Percentiles rank a stretch among this genome's conserved stretches.
Conservation (phyloP, 2,113 vertebrate genomes). For the Tragelaphus scriptus region DNA sequence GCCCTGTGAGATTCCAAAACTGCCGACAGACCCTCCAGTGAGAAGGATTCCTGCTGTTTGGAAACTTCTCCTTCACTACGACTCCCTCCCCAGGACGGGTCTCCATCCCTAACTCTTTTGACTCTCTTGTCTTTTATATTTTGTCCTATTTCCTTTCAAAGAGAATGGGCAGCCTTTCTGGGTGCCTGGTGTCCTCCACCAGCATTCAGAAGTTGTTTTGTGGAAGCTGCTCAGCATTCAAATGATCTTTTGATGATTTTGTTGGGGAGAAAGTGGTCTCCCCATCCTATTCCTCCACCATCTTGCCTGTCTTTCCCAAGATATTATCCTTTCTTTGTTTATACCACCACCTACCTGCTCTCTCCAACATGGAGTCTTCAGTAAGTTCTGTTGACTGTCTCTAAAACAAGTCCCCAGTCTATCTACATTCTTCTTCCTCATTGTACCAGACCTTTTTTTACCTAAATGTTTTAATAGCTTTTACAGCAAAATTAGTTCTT, state of each 20-base stretch:
- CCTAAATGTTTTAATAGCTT: neutral
- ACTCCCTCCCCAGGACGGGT: accelerated
- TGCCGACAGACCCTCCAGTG: neutral
- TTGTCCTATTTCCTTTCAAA: neutral
- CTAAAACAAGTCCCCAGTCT: neutral
- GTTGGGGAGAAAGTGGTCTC: neutral
- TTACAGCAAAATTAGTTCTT: neutral
- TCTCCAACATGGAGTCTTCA: neutral
- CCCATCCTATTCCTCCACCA: neutral
- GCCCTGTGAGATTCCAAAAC: neutral
- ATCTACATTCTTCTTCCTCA: neutral
- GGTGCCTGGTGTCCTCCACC: neutral
- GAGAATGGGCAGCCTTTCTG: neutral
- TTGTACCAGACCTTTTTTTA: neutral
- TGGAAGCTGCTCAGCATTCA: neutral
- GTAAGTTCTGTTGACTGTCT: neutral
- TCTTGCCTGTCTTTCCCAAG: neutral
- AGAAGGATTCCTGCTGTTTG: neutral
- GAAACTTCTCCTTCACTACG: neutral
- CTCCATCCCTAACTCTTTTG: neutral
- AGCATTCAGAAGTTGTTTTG: neutral
- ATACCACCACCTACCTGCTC: neutral
- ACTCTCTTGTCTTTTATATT: neutral
- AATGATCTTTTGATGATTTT: neutral
- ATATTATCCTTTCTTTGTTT: neutral